These are phyloP conservation scores for Agelaius tricolor DNA, from an alignment of 2,113 vertebrate genomes.

Conservation along the genomic window DNA sequence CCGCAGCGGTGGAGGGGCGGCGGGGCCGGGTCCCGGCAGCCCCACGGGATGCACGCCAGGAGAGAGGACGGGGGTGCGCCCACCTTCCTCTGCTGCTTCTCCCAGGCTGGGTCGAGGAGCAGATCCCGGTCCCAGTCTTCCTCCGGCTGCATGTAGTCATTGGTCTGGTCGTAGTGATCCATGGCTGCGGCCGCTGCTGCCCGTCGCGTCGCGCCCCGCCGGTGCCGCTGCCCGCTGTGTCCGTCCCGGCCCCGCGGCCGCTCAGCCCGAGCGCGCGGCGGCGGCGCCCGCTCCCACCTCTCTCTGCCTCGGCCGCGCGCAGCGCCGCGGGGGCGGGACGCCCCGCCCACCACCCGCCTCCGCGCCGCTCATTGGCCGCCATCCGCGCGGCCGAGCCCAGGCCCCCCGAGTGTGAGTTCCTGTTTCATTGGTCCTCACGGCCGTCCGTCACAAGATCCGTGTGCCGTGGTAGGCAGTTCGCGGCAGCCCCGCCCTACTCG, in stretches of 20 bases:
- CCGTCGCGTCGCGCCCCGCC: neutral
- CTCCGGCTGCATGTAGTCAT: conserved; percentile 89
- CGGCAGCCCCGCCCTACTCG: fast-evolving
- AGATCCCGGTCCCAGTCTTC: conserved; percentile 95
- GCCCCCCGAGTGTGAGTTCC: fast-evolving
- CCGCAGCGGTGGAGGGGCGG: too few species aligned
- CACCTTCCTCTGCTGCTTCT: too few species aligned
- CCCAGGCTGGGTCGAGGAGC: conserved; percentile 83
- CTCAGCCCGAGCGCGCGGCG: conserved; percentile 6
- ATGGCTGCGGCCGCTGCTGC: conserved; percentile 61
- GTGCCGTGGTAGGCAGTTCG: neutral
- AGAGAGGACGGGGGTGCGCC: too few species aligned
- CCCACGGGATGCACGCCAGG: too few species aligned
- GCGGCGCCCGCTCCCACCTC: neutral
- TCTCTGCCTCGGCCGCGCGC: neutral
- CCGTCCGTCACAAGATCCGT: fast-evolving
- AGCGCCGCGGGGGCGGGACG: neutral
- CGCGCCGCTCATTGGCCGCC: neutral
- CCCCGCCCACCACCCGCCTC: neutral
- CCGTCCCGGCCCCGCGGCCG: conserved; percentile 18
- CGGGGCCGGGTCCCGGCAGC: too few species aligned
- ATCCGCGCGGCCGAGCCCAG: fast-evolving
- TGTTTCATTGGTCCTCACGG: fast-evolving
- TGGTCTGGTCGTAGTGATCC: conserved; percentile 85
- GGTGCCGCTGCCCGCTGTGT: neutral